Evolutionary conservation across 2,888 invertebrate genomes (phyloP), one percentile per base, ranked within the genome.

Genomic region (Calameuta idolon): DNA sequence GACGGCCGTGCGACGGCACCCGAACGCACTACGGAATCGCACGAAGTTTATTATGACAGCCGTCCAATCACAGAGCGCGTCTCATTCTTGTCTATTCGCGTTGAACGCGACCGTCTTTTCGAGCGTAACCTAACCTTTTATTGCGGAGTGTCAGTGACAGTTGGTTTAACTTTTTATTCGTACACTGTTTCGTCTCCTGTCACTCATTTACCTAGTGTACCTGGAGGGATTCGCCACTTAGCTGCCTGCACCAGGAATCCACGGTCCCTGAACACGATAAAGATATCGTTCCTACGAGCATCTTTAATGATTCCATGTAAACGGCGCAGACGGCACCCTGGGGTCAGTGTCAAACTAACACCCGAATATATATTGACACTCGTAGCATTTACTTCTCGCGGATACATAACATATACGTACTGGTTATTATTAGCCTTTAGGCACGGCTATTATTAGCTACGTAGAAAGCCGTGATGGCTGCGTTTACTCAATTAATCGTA

Each of bases 351-450:
- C 55, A 23, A 23, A 55, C 55, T 55, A 55, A 55, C 23, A 33
- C 71, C 34, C 71, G 34, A 71, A 71, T 71, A 71, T 33, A 71
- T 71, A 71, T 71, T 34, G 71, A 71, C 71, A 71, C 9, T 31
- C 71, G 12, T 71, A 71, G 11, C 30, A 71, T 71, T 71, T 30
- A 9, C 55, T 23, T 55, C 55, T 71, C 34, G 33, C 71, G 12
- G 23, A 31, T 71, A 33, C 71, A 15, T 71, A 34, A 33, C 71
- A 15, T 71, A 34, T 71, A 55, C 71, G 34, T 12, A 5, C 71
- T 34, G 30, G 71, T 71, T 71, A 71, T 71, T 71, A 71, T 34
- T 34, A 34, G 71, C 71, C 31, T 31, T 15, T 31, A 23, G 31
- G 34, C 71, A 71, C 30, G 71, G 15, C 71, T 71, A 71, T 71